Evolutionary conservation across 2,797 vertebrate genomes (phyloP).

Genomic region (Aphelocoma californica): DNA sequence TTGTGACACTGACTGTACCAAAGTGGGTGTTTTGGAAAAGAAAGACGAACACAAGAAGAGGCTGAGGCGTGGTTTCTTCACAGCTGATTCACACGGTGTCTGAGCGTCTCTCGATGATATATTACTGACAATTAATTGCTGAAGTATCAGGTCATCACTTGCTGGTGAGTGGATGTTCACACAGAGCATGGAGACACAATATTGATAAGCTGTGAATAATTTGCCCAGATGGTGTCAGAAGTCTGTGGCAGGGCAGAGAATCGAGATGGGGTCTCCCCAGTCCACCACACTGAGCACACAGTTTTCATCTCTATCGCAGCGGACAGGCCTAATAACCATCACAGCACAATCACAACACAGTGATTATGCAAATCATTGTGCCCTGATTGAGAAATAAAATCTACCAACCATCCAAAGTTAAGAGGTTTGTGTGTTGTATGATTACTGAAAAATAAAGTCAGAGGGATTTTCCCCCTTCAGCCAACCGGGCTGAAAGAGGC

Average conservation of each 20-base stretch:
- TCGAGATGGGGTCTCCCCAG: accelerated
- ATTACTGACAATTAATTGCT: accelerated
- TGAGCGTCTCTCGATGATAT: accelerated
- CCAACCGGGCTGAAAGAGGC: background rate
- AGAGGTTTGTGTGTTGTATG: background rate
- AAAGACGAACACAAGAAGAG: background rate
- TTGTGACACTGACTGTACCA: background rate
- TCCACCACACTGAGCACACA: background rate
- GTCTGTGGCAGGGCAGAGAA: background rate
- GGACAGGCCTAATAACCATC: background rate
- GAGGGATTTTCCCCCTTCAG: background rate
- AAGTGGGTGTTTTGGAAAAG: background rate
- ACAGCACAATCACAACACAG: accelerated
- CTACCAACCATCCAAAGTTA: background rate
- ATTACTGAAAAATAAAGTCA: conserved; percentile 7
- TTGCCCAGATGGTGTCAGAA: background rate
- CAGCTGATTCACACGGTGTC: background rate
- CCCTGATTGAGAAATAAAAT: conserved; percentile 12
- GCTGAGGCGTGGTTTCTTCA: background rate
- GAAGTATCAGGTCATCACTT: background rate
- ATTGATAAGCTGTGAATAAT: background rate
- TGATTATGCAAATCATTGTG: background rate
- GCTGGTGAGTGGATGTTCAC: background rate
- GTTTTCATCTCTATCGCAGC: background rate
- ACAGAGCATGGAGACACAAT: background rate